Evolutionary conservation across 2,888 invertebrate genomes (phyloP), one percentile per base, ranked within the genome.

Genomic region (Andrena minutula): DNA sequence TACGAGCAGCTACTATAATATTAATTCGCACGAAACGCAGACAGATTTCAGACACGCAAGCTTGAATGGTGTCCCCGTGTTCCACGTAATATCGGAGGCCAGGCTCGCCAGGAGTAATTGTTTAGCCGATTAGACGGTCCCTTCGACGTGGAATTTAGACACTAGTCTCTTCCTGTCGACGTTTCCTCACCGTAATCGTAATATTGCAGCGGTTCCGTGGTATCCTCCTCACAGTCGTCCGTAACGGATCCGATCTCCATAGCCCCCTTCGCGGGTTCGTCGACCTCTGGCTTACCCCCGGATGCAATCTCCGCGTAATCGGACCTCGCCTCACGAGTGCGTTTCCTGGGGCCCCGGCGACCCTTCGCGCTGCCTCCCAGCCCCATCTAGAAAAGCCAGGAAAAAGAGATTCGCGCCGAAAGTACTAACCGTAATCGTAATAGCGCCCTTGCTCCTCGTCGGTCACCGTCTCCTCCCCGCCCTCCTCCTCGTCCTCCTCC

Each of bases 381-480:
- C 30, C 68, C 79, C 58, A 86, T 84, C 89, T 89, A 80, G 23
- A 90, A 90, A 90, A 86, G 51, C 41, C 71, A 70, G 51, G 73
- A 78, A 79, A 79, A 70, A 28, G 26, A 41, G 58, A 81, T 83
- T 80, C 49, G 41, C 61, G 32, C 6, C 75, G 70, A 56, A 41
- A 75, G 81, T 85, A 92, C 92, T 92, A 90, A 92, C 92, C 92
- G 77, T 92, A 86, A 64, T 91, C 89, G 75, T 79, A 73, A 81
- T 85, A 85, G 49, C 82, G 87, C 16, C 65, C 28, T 49, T 77
- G 20, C 64, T 87, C 88, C 75, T 73, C 69, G 30, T 84, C 84
- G 68, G 82, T 87, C 82, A 85, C 88, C 86, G 51, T 79, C 69
- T 89, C 84, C 58, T 89, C 88, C 0, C 60, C 78, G n/a, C 74